Conservation (phyloP, 1,140 invertebrate genomes). For the Calycopis cecrops region DNA sequence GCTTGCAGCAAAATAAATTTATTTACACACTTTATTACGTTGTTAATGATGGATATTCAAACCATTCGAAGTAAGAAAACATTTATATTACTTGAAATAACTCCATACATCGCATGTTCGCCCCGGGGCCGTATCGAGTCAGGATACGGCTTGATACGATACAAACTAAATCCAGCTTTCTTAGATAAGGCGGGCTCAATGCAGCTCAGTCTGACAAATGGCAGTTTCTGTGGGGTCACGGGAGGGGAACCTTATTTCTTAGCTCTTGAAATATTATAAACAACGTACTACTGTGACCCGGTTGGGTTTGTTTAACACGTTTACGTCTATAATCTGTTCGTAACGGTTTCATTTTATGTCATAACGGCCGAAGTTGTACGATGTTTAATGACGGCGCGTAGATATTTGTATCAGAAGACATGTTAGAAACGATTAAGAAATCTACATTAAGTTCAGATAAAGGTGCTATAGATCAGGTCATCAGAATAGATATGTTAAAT, state of each 20-base stretch:
- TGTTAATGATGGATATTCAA: too few species aligned
- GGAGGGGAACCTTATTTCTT: slow-evolving; percentile 21
- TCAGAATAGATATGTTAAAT: too few species aligned
- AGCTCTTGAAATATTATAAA: slow-evolving; percentile 1
- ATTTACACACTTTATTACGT: too few species aligned
- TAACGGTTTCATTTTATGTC: not conserved
- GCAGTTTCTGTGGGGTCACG: slow-evolving; percentile 33
- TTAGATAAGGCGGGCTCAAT: slow-evolving; percentile 54
- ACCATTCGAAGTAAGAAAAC: too few species aligned
- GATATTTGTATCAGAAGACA: too few species aligned
- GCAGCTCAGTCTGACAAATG: slow-evolving; percentile 58
- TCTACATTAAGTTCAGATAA: too few species aligned
- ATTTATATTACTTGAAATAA: slow-evolving; percentile 36
- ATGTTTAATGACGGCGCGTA: not conserved
- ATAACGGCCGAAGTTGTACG: not conserved
- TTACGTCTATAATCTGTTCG: not conserved
- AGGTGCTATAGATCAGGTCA: too few species aligned
- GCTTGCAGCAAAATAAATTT: too few species aligned
- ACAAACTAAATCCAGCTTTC: slow-evolving; percentile 56
- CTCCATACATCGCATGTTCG: slow-evolving; percentile 27
- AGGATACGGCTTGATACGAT: slow-evolving; percentile 49
- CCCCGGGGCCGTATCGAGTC: slow-evolving; percentile 37
- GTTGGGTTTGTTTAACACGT: not conserved
- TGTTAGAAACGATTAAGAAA: too few species aligned
- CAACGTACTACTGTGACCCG: slow-evolving; percentile 1